Evolutionary conservation across 1,140 invertebrate genomes (phyloP).

Genomic region (Psix sp.): DNA sequence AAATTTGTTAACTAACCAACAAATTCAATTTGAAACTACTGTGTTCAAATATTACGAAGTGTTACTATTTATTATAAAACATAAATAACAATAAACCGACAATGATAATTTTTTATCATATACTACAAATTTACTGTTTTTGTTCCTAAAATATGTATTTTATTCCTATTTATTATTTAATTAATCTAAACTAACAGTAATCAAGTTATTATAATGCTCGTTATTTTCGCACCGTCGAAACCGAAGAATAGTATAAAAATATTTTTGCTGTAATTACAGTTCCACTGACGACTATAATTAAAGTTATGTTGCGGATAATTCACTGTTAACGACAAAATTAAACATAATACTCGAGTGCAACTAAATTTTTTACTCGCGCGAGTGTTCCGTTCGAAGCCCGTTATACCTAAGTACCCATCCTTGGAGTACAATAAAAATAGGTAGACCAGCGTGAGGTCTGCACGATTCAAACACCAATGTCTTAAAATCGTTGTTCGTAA

Average conservation of each 20-base stretch:
- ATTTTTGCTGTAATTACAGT: conserved; percentile 36
- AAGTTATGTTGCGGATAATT: conserved; percentile 40
- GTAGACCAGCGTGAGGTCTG: conserved; percentile 68
- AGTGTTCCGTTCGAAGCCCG: conserved; percentile 40
- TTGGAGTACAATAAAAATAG: conserved; percentile 61
- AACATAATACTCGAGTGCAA: conserved; percentile 38
- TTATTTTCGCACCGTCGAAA: conserved; percentile 26
- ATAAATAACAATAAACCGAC: too few relatives aligned
- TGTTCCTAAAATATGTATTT: too few relatives aligned
- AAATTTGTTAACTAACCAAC: too few relatives aligned
- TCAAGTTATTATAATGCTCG: conserved; percentile 45
- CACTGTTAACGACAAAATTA: conserved; percentile 54
- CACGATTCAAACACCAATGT: conserved; percentile 63
- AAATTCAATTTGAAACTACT: too few relatives aligned
- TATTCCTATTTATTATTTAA: conserved; percentile 45
- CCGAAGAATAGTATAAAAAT: neutral
- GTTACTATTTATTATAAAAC: too few relatives aligned
- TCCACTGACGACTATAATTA: conserved; percentile 42
- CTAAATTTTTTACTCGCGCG: conserved; percentile 22
- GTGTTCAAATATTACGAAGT: too few relatives aligned
- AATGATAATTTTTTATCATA: too few relatives aligned
- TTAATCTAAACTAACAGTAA: conserved; percentile 34
- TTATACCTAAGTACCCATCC: conserved; percentile 63
- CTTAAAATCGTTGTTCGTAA: conserved; percentile 59
- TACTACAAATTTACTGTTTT: too few relatives aligned